Evolutionary conservation across 1,140 invertebrate genomes (phyloP), one percentile per base, ranked within the genome.

Genomic region (Eumeta japonica): DNA sequence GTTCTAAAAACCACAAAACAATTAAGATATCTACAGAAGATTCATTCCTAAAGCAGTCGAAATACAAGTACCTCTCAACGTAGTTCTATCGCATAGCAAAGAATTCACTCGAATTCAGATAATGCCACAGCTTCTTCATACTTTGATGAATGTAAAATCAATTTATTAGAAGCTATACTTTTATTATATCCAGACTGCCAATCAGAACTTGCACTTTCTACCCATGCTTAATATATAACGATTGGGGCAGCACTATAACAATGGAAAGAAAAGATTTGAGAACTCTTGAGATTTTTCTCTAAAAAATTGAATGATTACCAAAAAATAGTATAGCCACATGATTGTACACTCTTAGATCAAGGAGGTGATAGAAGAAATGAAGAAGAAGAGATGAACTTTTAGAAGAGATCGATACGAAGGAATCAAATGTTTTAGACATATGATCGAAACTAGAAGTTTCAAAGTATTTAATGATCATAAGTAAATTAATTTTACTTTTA

Each of bases 281-380:
- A 2, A 13, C 32, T 18, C 3, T 18, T 35, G 7, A 18, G 16
- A 12, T 35, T 35, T 12, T 35, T 35, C 33, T 50, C 52, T 10
- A 39, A 76, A 2, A 45, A 62, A 15, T 27, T 35, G 0, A 35
- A n/a, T 15, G 29, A 48, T n/a, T 13, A 50, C 3, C 30, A 32
- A 16, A 13, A 32, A 16, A 55, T 59, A 17, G 72, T 71, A 28
- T 51, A 48, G 10, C 51, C 64, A 3, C 77, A 64, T 49, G 71
- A 76, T 37, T 37, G 65, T 5, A 72, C 79, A 47, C 41, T 77
- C 3, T 38, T 76, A 2, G 72, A 66, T 4, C 62, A 67, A 28
- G n/a, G n/a, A n/a, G n/a, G n/a, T n/a, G n/a, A n/a, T n/a, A n/a
- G n/a, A n/a, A n/a, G n/a, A n/a, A n/a, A n/a, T n/a, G n/a, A n/a